Percentiles rank a stretch among this genome's conserved stretches.
phyloP scores from a whole-genome alignment of 2,797 vertebrate genomes.

The Monodelphis domestica region DNA sequence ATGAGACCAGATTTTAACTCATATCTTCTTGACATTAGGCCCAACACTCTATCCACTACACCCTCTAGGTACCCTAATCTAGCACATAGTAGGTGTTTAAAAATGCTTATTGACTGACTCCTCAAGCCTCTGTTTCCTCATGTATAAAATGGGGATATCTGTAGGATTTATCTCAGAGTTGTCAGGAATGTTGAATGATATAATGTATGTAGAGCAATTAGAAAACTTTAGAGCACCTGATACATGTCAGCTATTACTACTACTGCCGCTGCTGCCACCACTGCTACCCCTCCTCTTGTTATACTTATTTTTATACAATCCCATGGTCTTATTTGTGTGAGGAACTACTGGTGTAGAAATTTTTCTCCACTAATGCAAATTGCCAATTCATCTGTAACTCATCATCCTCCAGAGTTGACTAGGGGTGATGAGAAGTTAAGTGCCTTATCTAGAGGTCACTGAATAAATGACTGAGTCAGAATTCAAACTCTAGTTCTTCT shows the following conservation, averaged over 20 bases:
- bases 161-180: not conserved
- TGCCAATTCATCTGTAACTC: not conserved
- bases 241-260: not conserved
- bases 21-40: too few relatives aligned
- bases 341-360: not conserved
- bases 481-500: not conserved
- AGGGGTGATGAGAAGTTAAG: not conserved
- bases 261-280: not conserved
- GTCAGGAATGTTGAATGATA: not conserved
- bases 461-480: not conserved
- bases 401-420: not conserved
- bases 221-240: not conserved
- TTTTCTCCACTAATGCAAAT: not conserved
- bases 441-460: not conserved
- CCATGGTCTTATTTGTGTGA: not conserved
- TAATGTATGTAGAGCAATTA: not conserved
- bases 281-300: not conserved
- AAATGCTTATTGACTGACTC: not conserved
- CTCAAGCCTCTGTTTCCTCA: not conserved
- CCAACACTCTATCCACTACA: too few relatives aligned
- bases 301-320: not conserved
- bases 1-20: too few relatives aligned
- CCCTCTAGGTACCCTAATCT: too few relatives aligned
- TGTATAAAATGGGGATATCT: not conserved
- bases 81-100: too few relatives aligned